Evolutionary conservation across 2,113 vertebrate genomes (phyloP).

Genomic region (Istiophorus platypterus): DNA sequence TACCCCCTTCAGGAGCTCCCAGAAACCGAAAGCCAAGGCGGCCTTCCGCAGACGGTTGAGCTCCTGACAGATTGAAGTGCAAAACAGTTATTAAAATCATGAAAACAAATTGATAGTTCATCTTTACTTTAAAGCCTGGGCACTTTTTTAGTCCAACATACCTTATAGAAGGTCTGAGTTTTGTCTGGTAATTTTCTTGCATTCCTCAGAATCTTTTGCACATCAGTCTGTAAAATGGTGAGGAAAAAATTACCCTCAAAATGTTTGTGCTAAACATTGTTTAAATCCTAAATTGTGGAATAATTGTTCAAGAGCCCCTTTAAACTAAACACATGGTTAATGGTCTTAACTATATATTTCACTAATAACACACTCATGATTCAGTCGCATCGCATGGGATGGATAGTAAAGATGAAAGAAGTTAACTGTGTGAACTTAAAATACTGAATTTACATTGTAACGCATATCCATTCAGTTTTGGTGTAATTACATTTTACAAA

Average conservation of each 20-base stretch:
- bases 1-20: conserved; percentile 96
- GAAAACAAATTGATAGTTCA: neutral
- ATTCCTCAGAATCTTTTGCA: conserved; percentile 99
- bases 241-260: neutral
- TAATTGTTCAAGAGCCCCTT: neutral
- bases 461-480: neutral
- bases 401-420: neutral
- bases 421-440: neutral
- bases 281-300: neutral
- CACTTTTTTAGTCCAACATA: conserved; percentile 68
- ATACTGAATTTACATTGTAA: neutral
- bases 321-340: neutral
- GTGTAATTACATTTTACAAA: neutral
- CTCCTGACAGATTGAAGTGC: conserved; percentile 84
- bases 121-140: neutral
- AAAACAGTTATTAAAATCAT: neutral
- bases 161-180: conserved; percentile 99
- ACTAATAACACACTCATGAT: neutral
- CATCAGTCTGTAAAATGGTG: conserved; percentile 90
- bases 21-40: conserved; percentile 95
- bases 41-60: conserved; percentile 96
- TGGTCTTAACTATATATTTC: neutral
- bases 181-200: conserved; percentile 99
- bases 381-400: neutral
- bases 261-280: neutral